Evolutionary conservation across 2,888 invertebrate species (phyloP), one percentile per base, ranked within the genome.

Genomic region (Chymomyza caudatula): DNA sequence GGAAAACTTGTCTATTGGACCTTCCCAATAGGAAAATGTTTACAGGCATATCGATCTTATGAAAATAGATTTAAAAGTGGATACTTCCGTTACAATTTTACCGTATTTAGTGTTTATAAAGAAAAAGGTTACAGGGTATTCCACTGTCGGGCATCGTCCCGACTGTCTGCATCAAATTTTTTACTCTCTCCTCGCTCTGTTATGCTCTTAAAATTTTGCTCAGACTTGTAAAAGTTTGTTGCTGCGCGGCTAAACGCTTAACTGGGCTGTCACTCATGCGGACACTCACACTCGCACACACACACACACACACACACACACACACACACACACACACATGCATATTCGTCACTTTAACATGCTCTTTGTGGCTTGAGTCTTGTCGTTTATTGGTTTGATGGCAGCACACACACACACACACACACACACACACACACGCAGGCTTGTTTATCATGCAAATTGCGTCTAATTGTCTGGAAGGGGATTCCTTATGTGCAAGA

Each of bases 381-480:
- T 13, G 53, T 4, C 29, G 29, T 53, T 53, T 53, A 53, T 73
- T 73, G 86, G 70, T 73, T 80, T 86, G 81, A 86, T 84, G 78
- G 71, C 68, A 56, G 58, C 68, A 64, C 76, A 64, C 67, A 60
- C 74, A 74, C 47, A 19, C 47, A 47, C 47, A 47, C 47, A 47
- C 47, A 47, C 19, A 42, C 29, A 37, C 29, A 37, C 29, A 11
- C 5, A 37, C 29, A 11, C 11, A 11, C 11, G 29, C 29, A 37
- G 11, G 20, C 17, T 8, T 65, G 75, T 84, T 81, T 83, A 74
- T 81, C 83, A 85, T 83, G 83, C 77, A 83, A 83, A 83, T 83
- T 86, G 87, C 77, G 87, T 75, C 84, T 86, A 83, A 83, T 83
- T 83, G 83, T 78, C 80, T 85, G 85, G 85, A 86, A 86, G 72